Evolutionary conservation across 2,113 vertebrate species (phyloP), one percentile per base, ranked within the genome.

Genomic region (Tragelaphus strepsiceros): DNA sequence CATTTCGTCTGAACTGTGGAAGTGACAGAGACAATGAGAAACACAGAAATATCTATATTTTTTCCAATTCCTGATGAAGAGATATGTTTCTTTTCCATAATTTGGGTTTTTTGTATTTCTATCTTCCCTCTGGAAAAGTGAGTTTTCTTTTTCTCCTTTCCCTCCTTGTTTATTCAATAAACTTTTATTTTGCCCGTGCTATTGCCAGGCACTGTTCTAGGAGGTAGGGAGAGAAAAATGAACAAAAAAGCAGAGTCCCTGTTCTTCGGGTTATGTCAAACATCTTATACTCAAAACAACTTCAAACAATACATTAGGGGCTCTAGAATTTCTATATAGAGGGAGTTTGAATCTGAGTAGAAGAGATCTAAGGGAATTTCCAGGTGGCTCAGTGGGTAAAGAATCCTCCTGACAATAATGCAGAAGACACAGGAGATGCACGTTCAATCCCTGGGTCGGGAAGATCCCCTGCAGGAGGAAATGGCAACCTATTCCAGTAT

Each of bases 391-490:
- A 71, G 2, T 39, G 67, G 67, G 32, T 71, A 22, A 71, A 71
- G 67, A 71, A 39, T 39, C n/a, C 17, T 35, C n/a, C 67, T 71
- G n/a, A 2, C n/a, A 39, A 39, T 39, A 71, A 22, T 22, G 67
- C 67, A 71, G n/a, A 71, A 71, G n/a, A 12, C 2, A 5, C n/a
- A 71, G 10, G 67, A 71, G 67, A 71, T 39, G 67, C n/a, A 39
- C 8, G 1, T 71, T 22, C n/a, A 71, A 12, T 71, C n/a, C 10
- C n/a, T 22, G 67, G 19, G 10, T 6, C 0, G 0, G 67, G 67
- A 71, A 71, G n/a, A 39, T 71, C 19, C n/a, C 67, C 67, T 35
- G 67, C 16, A 67, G 32, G 16, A n/a, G 62, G 16, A 67, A 9
- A 67, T n/a, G 32, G 19, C n/a, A 71, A 39, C 67, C 67, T 35